Base-by-base conservation (phyloP, 2,888 invertebrate genomes). In the Malachius bipustulatus region DNA sequence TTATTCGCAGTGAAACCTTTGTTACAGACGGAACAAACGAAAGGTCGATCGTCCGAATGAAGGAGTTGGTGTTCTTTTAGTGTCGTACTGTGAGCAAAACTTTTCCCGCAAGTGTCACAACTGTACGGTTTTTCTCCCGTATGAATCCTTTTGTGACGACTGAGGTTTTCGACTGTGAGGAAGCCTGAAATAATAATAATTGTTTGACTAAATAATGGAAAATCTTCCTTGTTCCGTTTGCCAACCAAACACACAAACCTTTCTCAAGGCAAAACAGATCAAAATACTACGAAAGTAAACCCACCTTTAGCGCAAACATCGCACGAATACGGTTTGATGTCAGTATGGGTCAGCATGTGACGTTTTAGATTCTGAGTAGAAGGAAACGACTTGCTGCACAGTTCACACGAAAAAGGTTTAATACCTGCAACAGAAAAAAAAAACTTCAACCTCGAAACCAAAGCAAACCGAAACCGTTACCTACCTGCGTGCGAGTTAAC, bases 71-170 rank as follows among this genome's bases (percentile, higher is more conserved):
- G 60, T 37, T 60, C 59, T 43, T 59, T 58, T 14, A 52, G 54
- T 2, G 56, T 57, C 4, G 57, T 58, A 35, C 59, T 56, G 36
- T 59, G 59, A 6, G 58, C 56, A 47, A 59, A 60, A 16, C 45
- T 42, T 41, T 47, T 49, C 2, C 51, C 52, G 40, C 60, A 60
- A 24, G 54, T 41, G 16, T 50, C 44, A 42, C 60, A 60, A 14
- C 49, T 37, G 36, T 49, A 52, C 1, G 53, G 59, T 43, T 59
- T 59, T 41, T 59, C 60, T 3, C 57, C 57, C 3, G 60, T 59
- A 36, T 60, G 60, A 4, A 48, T 56, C 13, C 59, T 46, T 35
- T 49, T 55, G 36, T 58, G 58, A 12, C 58, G 43, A 35, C 51
- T 55, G 29, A 57, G 43, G 43, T 58, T 59, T 36, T 56, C 57